Conservation (phyloP, 2,113 vertebrate genomes). For the Platysteira castanea region DNA sequence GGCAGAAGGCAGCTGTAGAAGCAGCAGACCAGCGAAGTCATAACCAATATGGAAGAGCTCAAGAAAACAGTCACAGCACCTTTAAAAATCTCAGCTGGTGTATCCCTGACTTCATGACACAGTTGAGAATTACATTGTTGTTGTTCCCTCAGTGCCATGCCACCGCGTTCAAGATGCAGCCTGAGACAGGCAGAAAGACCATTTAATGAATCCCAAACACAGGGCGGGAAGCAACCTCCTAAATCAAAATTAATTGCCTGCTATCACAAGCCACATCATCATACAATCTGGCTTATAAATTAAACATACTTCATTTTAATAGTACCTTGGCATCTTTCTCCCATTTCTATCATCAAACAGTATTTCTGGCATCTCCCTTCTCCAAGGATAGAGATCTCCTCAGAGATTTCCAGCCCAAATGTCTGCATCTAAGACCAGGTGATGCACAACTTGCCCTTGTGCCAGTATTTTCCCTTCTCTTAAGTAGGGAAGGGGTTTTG, state of each 20-base stretch:
- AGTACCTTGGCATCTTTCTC: neutral
- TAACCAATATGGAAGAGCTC: neutral
- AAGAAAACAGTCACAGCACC: neutral
- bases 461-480: neutral
- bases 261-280: constrained; percentile 27
- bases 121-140: neutral
- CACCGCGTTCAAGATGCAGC: neutral
- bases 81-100: neutral
- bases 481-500: neutral
- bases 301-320: constrained; percentile 11
- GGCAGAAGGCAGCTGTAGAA: neutral
- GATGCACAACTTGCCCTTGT: neutral
- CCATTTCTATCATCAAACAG: neutral
- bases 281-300: constrained; percentile 21
- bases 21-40: neutral
- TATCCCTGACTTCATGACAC: neutral
- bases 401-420: neutral
- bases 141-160: neutral
- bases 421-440: neutral
- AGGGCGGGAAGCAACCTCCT: neutral
- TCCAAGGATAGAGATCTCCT: neutral
- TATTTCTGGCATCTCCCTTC: neutral
- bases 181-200: neutral
- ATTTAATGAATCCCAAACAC: neutral
- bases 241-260: constrained; percentile 46